phyloP scores from a whole-genome alignment of 1,140 invertebrate species.

The Drosophila kikkawai region DNA sequence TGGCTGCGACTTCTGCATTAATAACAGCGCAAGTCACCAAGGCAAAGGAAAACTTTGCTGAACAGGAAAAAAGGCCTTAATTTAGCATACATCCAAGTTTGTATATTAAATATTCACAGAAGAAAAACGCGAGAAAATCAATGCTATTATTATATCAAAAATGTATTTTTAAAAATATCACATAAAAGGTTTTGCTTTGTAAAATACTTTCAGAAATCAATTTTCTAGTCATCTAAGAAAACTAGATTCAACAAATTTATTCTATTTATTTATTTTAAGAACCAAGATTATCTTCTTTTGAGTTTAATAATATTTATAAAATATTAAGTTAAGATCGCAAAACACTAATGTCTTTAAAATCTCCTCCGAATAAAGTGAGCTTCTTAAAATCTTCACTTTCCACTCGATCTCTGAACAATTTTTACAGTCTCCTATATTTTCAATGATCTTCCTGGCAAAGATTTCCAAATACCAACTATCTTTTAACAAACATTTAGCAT shows the following conservation, averaged over 20 bases:
- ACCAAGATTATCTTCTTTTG: too few relatives aligned
- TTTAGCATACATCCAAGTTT: conserved; percentile 4
- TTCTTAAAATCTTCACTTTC: not conserved
- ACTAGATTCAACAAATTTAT: not conserved
- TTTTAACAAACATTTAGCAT: conserved; percentile 25
- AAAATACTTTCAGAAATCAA: not conserved
- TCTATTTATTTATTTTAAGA: too few relatives aligned
- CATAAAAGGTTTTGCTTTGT: too few relatives aligned
- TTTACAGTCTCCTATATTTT: not conserved
- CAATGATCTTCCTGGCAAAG: not conserved
- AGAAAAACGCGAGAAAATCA: not conserved
- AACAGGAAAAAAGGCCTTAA: not conserved
- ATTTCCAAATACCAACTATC: not conserved
- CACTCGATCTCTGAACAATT: not conserved
- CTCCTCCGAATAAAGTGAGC: not conserved
- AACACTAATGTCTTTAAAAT: not conserved
- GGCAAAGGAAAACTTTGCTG: not conserved
- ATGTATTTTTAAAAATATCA: not conserved
- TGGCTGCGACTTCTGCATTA: conserved; percentile 37
- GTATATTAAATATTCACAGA: not conserved
- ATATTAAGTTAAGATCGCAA: too few relatives aligned
- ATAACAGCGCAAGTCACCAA: conserved; percentile 30
- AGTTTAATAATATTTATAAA: too few relatives aligned
- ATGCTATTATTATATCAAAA: too few relatives aligned
- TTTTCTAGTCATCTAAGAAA: not conserved